Conservation (phyloP, 2,888 invertebrate species). For the Hirtodrosophila duncani region DNA sequence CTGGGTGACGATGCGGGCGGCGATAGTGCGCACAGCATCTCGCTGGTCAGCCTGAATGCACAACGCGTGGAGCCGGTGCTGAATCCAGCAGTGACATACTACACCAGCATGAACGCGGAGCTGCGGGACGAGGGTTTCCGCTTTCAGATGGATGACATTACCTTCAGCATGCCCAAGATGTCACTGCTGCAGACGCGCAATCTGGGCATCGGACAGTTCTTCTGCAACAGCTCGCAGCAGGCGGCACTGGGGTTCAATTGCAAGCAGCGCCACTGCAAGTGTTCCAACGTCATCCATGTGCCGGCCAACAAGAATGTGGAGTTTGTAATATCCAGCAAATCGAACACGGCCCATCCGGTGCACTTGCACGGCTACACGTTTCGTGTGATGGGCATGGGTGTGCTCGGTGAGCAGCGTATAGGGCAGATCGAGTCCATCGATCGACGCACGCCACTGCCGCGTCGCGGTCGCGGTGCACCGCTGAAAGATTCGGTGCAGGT, state of each 20-base stretch:
- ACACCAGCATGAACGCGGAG: constrained; percentile 69
- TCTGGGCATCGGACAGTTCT: constrained; percentile 62
- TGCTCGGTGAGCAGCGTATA: constrained; percentile 65
- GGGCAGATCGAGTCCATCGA: constrained; percentile 72
- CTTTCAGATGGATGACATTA: constrained; percentile 75
- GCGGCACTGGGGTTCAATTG: constrained; percentile 64
- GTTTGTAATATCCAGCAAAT: constrained; percentile 66
- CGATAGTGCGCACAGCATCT: constrained; percentile 30
- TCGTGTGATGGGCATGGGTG: constrained; percentile 75
- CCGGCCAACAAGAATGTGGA: constrained; percentile 70
- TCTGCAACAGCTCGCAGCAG: constrained; percentile 72
- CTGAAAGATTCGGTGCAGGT: constrained; percentile 75
- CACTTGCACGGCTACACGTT: constrained; percentile 76
- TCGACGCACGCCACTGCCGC: constrained; percentile 54
- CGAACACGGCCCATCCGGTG: constrained; percentile 68
- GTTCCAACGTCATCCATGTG: constrained; percentile 74
- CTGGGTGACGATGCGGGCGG: constrained; percentile 48
- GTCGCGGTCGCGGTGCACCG: constrained; percentile 64
- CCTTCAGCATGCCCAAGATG: constrained; percentile 64
- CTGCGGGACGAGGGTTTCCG: constrained; percentile 51
- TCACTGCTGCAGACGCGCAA: constrained; percentile 74
- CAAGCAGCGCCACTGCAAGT: constrained; percentile 62
- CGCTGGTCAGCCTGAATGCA: constrained; percentile 57
- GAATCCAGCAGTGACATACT: constrained; percentile 52
- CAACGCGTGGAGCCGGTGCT: constrained; percentile 35